Evolutionary conservation across 2,797 vertebrate species (phyloP).

Genomic region (Lemur catta): DNA sequence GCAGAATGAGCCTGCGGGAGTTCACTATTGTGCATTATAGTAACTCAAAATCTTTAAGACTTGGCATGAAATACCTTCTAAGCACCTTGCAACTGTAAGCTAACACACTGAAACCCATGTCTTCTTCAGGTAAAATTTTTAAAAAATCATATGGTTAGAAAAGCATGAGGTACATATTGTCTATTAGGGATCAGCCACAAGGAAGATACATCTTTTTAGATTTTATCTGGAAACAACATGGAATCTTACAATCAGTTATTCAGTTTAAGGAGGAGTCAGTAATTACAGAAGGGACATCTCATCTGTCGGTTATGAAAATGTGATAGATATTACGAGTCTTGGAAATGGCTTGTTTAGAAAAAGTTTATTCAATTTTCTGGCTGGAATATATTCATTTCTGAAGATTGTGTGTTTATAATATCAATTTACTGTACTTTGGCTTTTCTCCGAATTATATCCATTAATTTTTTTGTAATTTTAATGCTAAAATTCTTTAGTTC

Average conservation of each 20-base stretch:
- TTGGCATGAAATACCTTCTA: constrained; percentile 28
- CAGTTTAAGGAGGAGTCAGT: not conserved
- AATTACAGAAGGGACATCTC: not conserved
- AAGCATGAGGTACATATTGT: not conserved
- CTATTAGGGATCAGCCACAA: not conserved
- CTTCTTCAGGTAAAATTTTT: not conserved
- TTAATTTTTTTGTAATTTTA: constrained; percentile 48
- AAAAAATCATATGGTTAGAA: not conserved
- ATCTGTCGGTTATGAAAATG: constrained; percentile 38
- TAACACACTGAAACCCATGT: not conserved
- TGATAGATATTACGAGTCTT: constrained; percentile 17
- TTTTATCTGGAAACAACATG: not conserved
- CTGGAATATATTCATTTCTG: not conserved
- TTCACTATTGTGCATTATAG: not conserved
- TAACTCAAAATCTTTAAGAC: not conserved
- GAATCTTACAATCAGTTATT: not conserved
- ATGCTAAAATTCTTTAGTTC: constrained; percentile 2
- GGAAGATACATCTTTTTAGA: not conserved
- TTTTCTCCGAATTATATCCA: constrained; percentile 25
- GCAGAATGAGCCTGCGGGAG: not conserved
- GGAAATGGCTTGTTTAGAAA: constrained; percentile 48
- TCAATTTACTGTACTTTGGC: constrained; percentile 1
- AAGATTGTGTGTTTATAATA: not conserved
- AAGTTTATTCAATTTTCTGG: constrained; percentile 29
- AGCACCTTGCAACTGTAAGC: not conserved